phyloP scores from a whole-genome alignment of 2,888 invertebrate species.

The Mystacides longicornis region DNA sequence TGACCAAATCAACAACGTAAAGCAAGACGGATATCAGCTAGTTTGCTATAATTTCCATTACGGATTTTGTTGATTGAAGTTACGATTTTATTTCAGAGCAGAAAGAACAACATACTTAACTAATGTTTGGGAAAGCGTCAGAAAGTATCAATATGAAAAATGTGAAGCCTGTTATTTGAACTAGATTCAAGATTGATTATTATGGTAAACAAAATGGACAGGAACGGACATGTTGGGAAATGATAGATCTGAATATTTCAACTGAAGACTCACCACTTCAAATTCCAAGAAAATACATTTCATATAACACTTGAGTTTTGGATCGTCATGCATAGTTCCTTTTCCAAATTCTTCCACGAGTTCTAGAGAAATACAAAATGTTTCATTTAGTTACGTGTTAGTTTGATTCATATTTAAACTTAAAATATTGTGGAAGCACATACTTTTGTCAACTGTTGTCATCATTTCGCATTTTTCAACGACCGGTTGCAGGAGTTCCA shows the following conservation, averaged over 20 bases:
- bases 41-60: no score
- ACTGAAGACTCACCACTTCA: constrained; percentile 28
- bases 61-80: no score
- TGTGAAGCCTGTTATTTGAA: no score
- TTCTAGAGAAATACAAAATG: constrained; percentile 22
- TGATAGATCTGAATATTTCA: background rate
- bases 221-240: background rate
- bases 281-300: constrained; percentile 31
- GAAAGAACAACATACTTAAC: no score
- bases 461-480: constrained; percentile 29
- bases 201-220: background rate
- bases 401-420: background rate
- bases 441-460: constrained; percentile 30
- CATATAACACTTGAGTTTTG: constrained; percentile 31
- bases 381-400: background rate
- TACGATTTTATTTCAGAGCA: no score
- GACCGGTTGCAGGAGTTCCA: constrained; percentile 28
- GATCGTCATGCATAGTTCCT: constrained; percentile 30
- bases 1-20: no score
- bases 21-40: no score
- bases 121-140: no score
- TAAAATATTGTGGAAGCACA: background rate
- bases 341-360: constrained; percentile 29
- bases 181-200: background rate
- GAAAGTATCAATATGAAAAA: no score